Base-by-base conservation (phyloP, 2,797 vertebrate species). In the Sebastes vulpes region DNA sequence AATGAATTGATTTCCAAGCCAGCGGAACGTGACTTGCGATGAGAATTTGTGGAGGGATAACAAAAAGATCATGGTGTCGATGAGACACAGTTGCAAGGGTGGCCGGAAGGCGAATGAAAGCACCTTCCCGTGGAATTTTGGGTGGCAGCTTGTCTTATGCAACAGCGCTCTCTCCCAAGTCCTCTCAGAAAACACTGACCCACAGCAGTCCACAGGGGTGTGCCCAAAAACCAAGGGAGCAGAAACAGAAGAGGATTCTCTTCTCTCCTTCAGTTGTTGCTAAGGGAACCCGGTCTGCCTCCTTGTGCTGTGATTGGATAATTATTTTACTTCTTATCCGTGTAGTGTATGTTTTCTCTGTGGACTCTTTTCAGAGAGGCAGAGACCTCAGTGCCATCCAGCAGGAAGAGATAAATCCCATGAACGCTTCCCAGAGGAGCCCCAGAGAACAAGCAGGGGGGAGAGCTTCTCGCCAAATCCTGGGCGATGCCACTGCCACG, bases 311-410 rank as follows among this genome's bases (percentile, higher is more conserved):
- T 94, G 94, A 93, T 95, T 95, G 93, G 92, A 94, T 94, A 93
- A 94, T 94, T 95, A 95, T 95, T 95, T 91, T 84, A 95, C 92
- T 95, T 95, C 90, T 93, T 94, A 91, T 95, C 92, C 89, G 32
- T 91, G 89, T 73, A 88, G 86, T 91, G 84, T 87, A 65, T 88
- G 88, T 91, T 90, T 92, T 92, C 88, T 94, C 83, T 61, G 81
- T 84, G 75, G 89, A 91, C 87, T 86, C 78, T 88, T 83, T 85
- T 93, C 89, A 91, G 79, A 92, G 90, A 79, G 77, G 87, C 82
- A 82, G 72, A 72, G 85, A 88, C 82, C 92, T 78, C 72, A 7
- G 88, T 85, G 92, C 87, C 93, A 92, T 93, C 91, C 92, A 85
- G 89, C 77, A 89, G 89, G 89, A 93, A 71, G 56, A 85, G 88